Conservation (phyloP, 2,113 vertebrate species). For the Sceloporus undulatus region DNA sequence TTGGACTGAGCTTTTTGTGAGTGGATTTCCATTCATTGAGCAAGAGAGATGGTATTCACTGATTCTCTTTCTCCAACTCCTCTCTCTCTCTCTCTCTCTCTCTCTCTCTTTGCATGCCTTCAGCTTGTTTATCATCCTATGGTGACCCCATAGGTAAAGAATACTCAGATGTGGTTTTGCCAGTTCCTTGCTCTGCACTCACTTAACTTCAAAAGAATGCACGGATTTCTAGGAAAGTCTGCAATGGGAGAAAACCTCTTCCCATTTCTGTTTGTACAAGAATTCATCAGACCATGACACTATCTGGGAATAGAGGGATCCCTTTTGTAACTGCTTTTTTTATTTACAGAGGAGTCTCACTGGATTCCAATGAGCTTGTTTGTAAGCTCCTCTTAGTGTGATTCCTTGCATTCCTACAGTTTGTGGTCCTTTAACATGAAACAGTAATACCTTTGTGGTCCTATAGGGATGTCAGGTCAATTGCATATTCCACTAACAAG, state of each 20-base stretch:
- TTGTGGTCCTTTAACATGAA: not conserved
- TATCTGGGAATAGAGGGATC: constrained; percentile 2
- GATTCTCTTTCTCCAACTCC: not conserved
- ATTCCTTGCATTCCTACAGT: not conserved
- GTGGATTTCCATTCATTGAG: not conserved
- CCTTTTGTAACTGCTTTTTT: not conserved
- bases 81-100: too few species aligned
- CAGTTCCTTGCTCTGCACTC: not conserved
- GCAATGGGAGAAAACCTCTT: not conserved
- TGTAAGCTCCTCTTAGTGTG: not conserved
- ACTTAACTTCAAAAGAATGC: not conserved
- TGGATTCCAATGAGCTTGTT: not conserved
- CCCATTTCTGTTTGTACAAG: constrained; percentile 9
- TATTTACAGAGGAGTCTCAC: not conserved
- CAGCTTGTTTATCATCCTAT: too few species aligned
- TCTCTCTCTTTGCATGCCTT: too few species aligned
- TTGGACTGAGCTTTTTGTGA: not conserved
- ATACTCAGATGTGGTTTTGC: too few species aligned
- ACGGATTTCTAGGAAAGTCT: not conserved
- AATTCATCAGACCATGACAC: not conserved
- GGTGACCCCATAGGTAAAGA: too few species aligned
- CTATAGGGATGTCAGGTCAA: not conserved
- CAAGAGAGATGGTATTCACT: not conserved
- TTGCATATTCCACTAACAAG: not conserved
- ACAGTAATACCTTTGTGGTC: not conserved